Conservation (phyloP, 2,888 invertebrate species). For the Pecten maximus region DNA sequence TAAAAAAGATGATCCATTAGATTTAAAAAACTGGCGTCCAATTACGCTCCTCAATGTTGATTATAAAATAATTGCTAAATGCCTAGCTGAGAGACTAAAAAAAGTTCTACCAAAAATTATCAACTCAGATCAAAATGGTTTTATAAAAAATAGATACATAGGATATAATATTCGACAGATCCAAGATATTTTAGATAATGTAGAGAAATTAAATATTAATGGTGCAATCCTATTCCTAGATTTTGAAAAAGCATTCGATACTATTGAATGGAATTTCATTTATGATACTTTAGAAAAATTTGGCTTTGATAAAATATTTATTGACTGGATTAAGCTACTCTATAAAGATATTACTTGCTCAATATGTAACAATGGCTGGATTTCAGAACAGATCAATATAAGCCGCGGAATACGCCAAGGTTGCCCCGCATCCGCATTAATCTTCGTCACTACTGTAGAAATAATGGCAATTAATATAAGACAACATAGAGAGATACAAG, state of each 20-base stretch:
- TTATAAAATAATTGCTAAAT: slow-evolving; percentile 46
- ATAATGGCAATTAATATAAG: background rate
- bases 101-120: slow-evolving; percentile 39
- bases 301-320: slow-evolving; percentile 37
- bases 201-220: slow-evolving; percentile 40
- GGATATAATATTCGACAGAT: slow-evolving; percentile 37
- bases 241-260: slow-evolving; percentile 52
- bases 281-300: too few relatives aligned
- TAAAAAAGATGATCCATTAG: slow-evolving; percentile 33
- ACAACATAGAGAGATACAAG: background rate
- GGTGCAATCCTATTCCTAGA: slow-evolving; percentile 47
- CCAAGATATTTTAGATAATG: slow-evolving; percentile 50
- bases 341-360: background rate
- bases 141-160: slow-evolving; percentile 31
- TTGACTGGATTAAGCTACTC: slow-evolving; percentile 40
- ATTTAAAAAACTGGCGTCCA: slow-evolving; percentile 37
- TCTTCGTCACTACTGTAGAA: background rate
- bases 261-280: too few relatives aligned
- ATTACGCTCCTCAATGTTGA: slow-evolving; percentile 47
- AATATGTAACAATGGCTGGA: slow-evolving; percentile 46
- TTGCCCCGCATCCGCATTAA: background rate
- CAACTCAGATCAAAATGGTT: slow-evolving; percentile 44
- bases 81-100: slow-evolving; percentile 42
- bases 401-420: slow-evolving; percentile 22
- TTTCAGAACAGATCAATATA: slow-evolving; percentile 36